Conservation (phyloP, 1,140 invertebrate species). For the Drosophila lacertosa region DNA sequence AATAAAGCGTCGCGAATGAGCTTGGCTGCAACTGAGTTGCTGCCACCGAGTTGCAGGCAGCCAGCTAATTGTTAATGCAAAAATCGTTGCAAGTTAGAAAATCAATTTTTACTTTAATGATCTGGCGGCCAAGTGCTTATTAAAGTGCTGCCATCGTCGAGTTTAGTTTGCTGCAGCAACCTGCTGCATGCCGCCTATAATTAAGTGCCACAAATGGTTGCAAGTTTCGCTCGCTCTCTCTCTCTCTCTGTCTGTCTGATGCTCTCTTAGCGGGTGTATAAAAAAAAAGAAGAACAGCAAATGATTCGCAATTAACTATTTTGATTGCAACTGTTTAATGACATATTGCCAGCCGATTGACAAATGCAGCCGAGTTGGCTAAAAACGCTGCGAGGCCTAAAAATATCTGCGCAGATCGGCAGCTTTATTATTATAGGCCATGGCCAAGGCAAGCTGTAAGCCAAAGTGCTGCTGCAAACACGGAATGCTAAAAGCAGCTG, state of each 20-base stretch:
- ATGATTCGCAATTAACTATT: conserved; percentile 68
- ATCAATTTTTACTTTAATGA: conserved; percentile 83
- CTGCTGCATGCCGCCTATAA: conserved; percentile 40
- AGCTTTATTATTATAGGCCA: conserved; percentile 32
- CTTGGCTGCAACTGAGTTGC: conserved; percentile 15
- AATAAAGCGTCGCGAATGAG: conserved; percentile 64
- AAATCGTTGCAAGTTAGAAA: conserved; percentile 82
- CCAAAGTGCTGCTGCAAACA: conserved; percentile 8
- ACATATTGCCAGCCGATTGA: conserved; percentile 60
- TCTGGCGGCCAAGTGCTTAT: conserved; percentile 75
- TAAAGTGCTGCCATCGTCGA: conserved; percentile 43
- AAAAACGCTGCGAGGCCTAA: conserved; percentile 19
- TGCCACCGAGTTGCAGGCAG: neutral
- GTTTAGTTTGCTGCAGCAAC: neutral
- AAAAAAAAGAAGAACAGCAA: conserved; percentile 48
- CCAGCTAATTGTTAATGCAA: conserved; percentile 78
- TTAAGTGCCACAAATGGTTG: conserved; percentile 43
- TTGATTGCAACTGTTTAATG: conserved; percentile 65
- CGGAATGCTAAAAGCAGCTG: conserved; percentile 3
- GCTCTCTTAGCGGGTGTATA: conserved; percentile 42
- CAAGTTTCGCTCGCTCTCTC: conserved; percentile 15
- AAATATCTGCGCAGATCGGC: conserved; percentile 1
- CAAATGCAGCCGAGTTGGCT: conserved; percentile 48
- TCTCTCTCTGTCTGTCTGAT: neutral
- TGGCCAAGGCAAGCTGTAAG: neutral